Evolutionary conservation across 2,888 invertebrate species (phyloP), one percentile per base, ranked within the genome.

Genomic region (Sesamia inferens): DNA sequence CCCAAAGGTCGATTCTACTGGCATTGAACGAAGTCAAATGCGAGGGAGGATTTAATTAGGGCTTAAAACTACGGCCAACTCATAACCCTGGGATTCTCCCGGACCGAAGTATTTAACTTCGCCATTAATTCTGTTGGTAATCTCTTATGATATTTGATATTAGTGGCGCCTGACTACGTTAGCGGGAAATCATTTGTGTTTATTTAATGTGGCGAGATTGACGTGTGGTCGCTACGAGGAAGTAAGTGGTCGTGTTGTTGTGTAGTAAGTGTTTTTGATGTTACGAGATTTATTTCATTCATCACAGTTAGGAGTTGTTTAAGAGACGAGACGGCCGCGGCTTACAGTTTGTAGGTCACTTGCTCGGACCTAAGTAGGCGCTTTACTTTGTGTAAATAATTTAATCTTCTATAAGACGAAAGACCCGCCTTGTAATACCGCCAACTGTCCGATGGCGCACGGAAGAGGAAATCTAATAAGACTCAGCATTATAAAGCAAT

Each of bases 31-130:
- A 79, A 80, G 78, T 74, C 74, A 80, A 87, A 79, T 66, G 80
- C 75, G 78, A 78, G 72, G 42, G 75, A 66, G 70, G 64, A 79
- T 86, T 87, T 82, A 79, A 86, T 81, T 79, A 86, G 74, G 65
- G 74, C 73, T 84, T 79, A 74, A 76, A 82, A 78, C 79, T 82
- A 68, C 75, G 61, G n/a, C 66, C 66, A 77, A 74, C 84, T 87
- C 79, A 86, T 81, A 87, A 79, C 78, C 48, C 67, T 39, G 66
- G 85, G 75, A 71, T 77, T 48, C 71, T 63, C 67, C 67, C 71
- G 72, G 81, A 78, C 74, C 44, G 54, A 72, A 78, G 79, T 81
- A 78, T 85, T 87, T 75, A 75, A 86, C 80, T 87, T 74, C 61
- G 42, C 72, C 58, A 80, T 82, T 84, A 77, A 79, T 85, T 82